phyloP scores from a whole-genome alignment of 2,113 vertebrate species.

The Orycteropus afer region DNA sequence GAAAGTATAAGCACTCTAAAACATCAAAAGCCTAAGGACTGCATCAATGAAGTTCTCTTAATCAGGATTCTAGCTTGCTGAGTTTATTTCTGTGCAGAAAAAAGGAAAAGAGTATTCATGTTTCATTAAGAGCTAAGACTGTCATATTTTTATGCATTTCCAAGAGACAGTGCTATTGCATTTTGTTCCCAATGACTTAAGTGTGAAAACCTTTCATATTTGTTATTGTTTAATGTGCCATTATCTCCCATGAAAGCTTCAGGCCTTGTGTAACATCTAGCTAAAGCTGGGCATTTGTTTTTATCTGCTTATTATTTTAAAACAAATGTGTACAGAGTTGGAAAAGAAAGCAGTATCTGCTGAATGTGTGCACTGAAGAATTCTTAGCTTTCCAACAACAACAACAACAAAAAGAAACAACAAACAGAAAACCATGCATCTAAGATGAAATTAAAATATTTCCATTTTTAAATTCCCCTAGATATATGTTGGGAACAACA shows the following conservation, averaged over 20 bases:
- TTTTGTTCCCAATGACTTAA: constrained; percentile 66
- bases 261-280: constrained; percentile 54
- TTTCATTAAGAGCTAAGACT: constrained; percentile 73
- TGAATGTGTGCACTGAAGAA: constrained; percentile 55
- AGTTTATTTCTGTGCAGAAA: constrained; percentile 43
- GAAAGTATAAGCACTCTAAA: background rate
- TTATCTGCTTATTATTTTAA: constrained; percentile 70
- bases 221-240: constrained; percentile 64
- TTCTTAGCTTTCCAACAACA: constrained; percentile 45
- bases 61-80: background rate
- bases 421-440: background rate
- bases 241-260: constrained; percentile 71
- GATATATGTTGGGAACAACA: background rate
- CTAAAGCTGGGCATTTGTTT: constrained; percentile 64
- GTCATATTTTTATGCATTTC: constrained; percentile 62
- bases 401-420: background rate
- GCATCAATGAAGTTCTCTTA: background rate
- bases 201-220: constrained; percentile 69
- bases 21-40: constrained; percentile 2
- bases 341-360: constrained; percentile 74
- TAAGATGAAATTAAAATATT: background rate
- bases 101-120: constrained; percentile 28
- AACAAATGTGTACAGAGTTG: constrained; percentile 26
- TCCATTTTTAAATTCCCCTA: background rate
- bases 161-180: constrained; percentile 60